Percentiles rank a stretch among this genome's conserved stretches.
Evolutionary conservation across 2,113 vertebrate genomes (phyloP).

Genomic region (Sinocyclocheilus rhinocerous): DNA sequence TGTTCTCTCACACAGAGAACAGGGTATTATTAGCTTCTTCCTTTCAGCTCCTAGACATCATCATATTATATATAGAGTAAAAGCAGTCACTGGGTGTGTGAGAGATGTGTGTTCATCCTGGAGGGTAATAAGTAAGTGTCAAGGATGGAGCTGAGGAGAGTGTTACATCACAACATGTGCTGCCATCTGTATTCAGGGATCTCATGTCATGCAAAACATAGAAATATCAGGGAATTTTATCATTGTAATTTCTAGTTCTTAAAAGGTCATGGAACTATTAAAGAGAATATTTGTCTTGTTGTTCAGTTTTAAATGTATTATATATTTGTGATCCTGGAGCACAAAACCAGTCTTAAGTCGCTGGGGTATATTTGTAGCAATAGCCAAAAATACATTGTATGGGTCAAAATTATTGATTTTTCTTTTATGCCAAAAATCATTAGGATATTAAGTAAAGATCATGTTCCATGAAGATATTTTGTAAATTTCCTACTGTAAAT

Average conservation of each 20-base stretch:
- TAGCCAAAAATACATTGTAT: no score
- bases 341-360: no score
- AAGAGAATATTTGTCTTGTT: neutral
- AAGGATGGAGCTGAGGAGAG: neutral
- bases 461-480: no score
- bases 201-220: neutral
- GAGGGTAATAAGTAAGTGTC: neutral
- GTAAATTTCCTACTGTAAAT: no score
- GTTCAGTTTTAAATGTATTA: neutral
- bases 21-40: neutral
- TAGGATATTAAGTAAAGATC: no score
- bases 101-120: neutral
- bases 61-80: neutral
- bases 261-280: neutral
- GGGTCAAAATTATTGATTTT: no score
- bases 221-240: neutral
- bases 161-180: neutral
- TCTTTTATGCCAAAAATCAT: no score
- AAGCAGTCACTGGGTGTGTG: neutral
- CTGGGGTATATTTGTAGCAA: no score
- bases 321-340: no score
- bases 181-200: neutral
- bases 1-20: conserved; percentile 4
- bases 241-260: neutral
- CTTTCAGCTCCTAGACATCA: neutral